These are phyloP conservation scores for Drosophila bifasciata DNA, from an alignment of 1,140 invertebrate species.

Conservation along the genomic window DNA sequence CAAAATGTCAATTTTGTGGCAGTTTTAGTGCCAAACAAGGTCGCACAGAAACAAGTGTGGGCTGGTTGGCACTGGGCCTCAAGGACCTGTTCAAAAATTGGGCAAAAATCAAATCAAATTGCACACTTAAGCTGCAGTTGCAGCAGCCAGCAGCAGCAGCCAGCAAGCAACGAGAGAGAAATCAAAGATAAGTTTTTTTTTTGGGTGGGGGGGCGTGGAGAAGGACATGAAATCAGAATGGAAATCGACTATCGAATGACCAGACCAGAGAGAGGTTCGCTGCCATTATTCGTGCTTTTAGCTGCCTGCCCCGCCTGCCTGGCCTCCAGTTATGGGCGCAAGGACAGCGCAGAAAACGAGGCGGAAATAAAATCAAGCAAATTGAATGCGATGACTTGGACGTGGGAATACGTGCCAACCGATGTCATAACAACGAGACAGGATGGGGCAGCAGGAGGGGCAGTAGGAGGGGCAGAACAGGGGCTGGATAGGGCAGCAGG, in stretches of 20 bases:
- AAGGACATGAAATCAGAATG: slow-evolving; percentile 40
- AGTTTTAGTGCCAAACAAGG: slow-evolving; percentile 33
- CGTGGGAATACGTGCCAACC: slow-evolving; percentile 78
- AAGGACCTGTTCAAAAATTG: slow-evolving; percentile 56
- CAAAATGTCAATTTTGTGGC: slow-evolving; percentile 76
- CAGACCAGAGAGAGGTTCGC: slow-evolving; percentile 1
- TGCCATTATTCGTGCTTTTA: background rate
- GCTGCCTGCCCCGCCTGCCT: background rate
- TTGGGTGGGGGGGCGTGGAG: slow-evolving; percentile 6
- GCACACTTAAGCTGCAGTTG: slow-evolving; percentile 75
- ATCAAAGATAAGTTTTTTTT: slow-evolving; percentile 51
- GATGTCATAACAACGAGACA: slow-evolving; percentile 56
- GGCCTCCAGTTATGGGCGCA: background rate
- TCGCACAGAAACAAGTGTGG: background rate
- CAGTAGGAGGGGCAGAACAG: too few relatives aligned
- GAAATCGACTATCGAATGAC: slow-evolving; percentile 29
- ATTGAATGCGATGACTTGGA: slow-evolving; percentile 79
- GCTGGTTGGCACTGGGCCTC: slow-evolving; percentile 30
- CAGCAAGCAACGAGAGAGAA: slow-evolving; percentile 58
- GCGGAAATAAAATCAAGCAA: slow-evolving; percentile 78
- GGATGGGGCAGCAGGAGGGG: too few relatives aligned
- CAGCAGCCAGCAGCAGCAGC: too few relatives aligned
- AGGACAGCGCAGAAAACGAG: slow-evolving; percentile 26
- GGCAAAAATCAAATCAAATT: slow-evolving; percentile 78
- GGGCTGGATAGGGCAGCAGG: too few relatives aligned